Evolutionary conservation across 2,113 vertebrate genomes (phyloP).

Genomic region (Arenaria interpres): DNA sequence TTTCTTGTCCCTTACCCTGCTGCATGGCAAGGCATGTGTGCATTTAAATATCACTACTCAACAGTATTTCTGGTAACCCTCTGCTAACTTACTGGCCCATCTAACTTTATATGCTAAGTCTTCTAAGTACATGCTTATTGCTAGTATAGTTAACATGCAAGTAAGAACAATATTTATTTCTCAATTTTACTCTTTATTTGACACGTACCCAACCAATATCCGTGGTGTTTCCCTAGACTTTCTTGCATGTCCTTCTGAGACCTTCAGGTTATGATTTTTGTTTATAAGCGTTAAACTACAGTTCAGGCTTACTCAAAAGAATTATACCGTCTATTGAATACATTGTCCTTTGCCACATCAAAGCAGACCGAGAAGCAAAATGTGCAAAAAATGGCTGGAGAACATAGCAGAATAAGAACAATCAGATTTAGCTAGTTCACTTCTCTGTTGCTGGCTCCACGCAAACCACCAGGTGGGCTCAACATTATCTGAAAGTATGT

Average conservation of each 20-base stretch:
- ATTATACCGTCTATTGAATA: not conserved
- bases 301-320: not conserved
- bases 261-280: not conserved
- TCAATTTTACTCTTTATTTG: not conserved
- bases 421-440: not conserved
- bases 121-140: not conserved
- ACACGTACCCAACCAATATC: accelerated
- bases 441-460: not conserved
- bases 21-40: not conserved
- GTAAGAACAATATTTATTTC: not conserved
- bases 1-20: not conserved
- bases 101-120: not conserved
- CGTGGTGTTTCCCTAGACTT: not conserved
- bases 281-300: not conserved
- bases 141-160: not conserved
- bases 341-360: not conserved
- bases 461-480: not conserved
- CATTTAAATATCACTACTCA: not conserved
- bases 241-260: not conserved
- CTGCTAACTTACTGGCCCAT: not conserved
- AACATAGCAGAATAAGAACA: not conserved
- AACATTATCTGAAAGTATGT: not conserved
- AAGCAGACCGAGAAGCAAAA: not conserved
- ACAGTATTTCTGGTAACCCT: not conserved
- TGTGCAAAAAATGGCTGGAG: not conserved